Percentiles rank a stretch among this genome's conserved stretches.
Conservation (phyloP, 2,888 invertebrate genomes). For the Carcina quercana region DNA sequence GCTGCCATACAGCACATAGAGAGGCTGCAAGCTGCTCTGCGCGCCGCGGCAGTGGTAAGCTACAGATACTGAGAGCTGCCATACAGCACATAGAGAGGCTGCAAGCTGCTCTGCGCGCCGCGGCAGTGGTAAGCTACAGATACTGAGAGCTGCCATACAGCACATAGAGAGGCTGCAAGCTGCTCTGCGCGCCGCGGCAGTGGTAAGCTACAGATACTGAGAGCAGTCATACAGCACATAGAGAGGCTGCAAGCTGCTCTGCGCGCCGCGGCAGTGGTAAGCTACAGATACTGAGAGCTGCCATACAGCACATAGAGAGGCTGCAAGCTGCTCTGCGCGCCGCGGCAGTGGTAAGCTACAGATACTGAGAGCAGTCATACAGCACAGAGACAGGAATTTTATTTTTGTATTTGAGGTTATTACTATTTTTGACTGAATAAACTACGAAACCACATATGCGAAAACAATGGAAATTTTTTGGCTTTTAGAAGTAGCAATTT, state of each 20-base stretch:
- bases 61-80: conserved; percentile 96
- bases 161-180: conserved; percentile 96
- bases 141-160: conserved; percentile 96
- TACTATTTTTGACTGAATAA: no score
- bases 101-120: conserved; percentile 86
- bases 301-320: not conserved
- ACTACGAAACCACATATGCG: no score
- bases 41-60: conserved; percentile 72
- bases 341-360: not conserved
- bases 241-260: conserved; percentile 33
- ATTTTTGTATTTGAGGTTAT: no score
- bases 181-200: conserved; percentile 79
- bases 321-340: not conserved
- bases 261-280: conserved; percentile 92
- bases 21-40: conserved; percentile 87
- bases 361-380: no score
- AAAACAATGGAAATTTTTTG: no score
- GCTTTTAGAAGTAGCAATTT: no score
- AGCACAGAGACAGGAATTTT: no score
- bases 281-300: no score
- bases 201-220: conserved; percentile 27
- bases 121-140: conserved; percentile 79
- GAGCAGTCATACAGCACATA: no score
- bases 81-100: conserved; percentile 97
- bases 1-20: conserved; percentile 99